Conservation (phyloP, 2,888 invertebrate genomes). For the Nasonovia ribisnigri region DNA sequence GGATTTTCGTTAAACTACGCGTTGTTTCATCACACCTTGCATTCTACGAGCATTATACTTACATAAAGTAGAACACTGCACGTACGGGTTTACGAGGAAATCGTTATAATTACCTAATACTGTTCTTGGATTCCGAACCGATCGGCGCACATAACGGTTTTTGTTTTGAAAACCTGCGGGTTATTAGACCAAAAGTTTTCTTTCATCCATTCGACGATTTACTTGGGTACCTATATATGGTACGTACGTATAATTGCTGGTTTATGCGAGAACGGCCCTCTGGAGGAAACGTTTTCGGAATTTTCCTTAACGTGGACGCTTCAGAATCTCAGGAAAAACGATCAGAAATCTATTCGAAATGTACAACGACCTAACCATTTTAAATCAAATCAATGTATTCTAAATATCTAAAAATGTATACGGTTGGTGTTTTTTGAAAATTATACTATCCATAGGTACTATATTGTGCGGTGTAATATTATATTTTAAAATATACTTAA, state of each 20-base stretch:
- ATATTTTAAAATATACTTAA: too few species aligned
- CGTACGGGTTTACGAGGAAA: not conserved
- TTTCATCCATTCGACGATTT: not conserved
- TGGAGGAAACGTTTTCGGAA: not conserved
- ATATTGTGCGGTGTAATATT: too few species aligned
- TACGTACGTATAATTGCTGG: not conserved
- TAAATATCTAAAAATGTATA: not conserved
- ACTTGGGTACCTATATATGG: not conserved
- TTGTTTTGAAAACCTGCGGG: not conserved
- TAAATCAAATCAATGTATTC: not conserved
- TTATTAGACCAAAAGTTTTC: not conserved
- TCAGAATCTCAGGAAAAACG: not conserved
- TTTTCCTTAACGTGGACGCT: not conserved
- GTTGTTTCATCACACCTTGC: not conserved
- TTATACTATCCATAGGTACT: too few species aligned
- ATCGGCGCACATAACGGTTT: not conserved
- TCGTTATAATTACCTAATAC: not conserved
- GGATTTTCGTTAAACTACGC: not conserved
- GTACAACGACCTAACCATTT: not conserved
- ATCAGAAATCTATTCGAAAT: not conserved
- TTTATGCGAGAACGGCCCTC: not conserved
- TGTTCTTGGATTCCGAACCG: not conserved
- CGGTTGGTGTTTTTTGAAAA: not conserved
- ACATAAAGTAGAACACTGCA: not conserved
- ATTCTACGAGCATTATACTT: not conserved